phyloP scores from a whole-genome alignment of 2,113 vertebrate species.

The Spea bombifrons region DNA sequence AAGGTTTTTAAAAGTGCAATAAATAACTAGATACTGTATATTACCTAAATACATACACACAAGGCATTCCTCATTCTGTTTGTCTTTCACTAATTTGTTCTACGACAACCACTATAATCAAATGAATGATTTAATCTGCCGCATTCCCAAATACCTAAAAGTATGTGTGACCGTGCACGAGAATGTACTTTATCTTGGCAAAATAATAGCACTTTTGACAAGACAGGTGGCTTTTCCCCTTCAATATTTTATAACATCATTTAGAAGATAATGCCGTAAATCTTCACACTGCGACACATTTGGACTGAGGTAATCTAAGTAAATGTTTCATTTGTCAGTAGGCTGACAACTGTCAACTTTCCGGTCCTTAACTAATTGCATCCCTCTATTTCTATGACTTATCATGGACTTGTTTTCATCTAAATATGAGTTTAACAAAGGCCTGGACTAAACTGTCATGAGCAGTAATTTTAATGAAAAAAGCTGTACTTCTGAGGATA shows the following conservation, averaged over 20 bases:
- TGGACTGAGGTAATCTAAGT: constrained; percentile 47
- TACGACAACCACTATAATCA: constrained; percentile 50
- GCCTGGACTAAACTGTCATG: neutral
- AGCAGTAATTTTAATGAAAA: neutral
- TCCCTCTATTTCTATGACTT: constrained; percentile 28
- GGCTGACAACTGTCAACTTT: constrained; percentile 48
- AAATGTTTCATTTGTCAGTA: constrained; percentile 48
- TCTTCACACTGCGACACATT: constrained; percentile 50
- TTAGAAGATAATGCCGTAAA: constrained; percentile 50
- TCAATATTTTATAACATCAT: constrained; percentile 53
- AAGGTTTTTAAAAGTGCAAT: constrained; percentile 35
- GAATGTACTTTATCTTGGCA: constrained; percentile 41
- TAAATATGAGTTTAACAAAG: neutral
- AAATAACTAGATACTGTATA: constrained; percentile 31
- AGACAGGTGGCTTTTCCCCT: constrained; percentile 48
- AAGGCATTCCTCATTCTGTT: constrained; percentile 18
- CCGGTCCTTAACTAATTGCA: constrained; percentile 49
- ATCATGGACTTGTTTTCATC: neutral
- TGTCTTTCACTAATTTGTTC: constrained; percentile 45
- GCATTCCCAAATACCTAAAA: constrained; percentile 34
- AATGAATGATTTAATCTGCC: constrained; percentile 49
- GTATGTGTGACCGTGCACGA: neutral
- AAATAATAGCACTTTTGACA: constrained; percentile 49
- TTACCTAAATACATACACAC: constrained; percentile 27
- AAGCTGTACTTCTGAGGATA: neutral